Base-by-base conservation (phyloP, 2,797 vertebrate genomes). In the Linurgus olivaceus region DNA sequence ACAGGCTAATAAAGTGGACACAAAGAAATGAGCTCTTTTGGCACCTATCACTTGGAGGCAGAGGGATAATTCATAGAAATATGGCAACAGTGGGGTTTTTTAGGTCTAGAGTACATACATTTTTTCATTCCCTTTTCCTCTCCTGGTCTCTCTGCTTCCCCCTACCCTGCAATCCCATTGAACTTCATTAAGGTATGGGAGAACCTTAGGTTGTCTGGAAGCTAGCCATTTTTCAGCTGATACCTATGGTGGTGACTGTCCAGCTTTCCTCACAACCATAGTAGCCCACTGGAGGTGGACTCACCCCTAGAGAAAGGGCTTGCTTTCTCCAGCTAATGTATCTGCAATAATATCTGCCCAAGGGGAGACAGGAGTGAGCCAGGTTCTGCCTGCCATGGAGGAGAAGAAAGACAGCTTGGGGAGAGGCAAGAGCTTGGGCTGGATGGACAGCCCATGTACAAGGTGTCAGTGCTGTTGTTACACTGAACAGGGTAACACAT, bases 381-480 rank as follows among this genome's bases (percentile, higher is more conserved):
- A 67, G 24, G 24, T 50, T 58, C 61, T 62, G 35, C 29, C 37
- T 71, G 44, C 33, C 21, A 35, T 33, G n/a, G 17, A 73, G 25
- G 25, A 85, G 24, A 73, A 79, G 37, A 68, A 78, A 85, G 24
- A 6, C 55, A 42, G 16, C 4, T 33, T 37, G 12, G 33, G 28
- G 52, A 21, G 17, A 35, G 9, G 8, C 28, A 67, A 87, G 33
- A 0, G 0, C 8, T 11, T 51, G 48, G 38, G 13, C 44, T 84
- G 44, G 6, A 28, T 38, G 63, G 47, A 59, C 12, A 55, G 18
- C 19, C 31, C 8, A 17, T 0, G 0, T 23, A 28, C 21, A 77
- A 83, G 45, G 11, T 48, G 52, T 42, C 48, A 58, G 25, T 6
- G 10, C 42, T 51, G 12, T 35, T 10, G 1, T 28, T 74, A 51